phyloP scores from a whole-genome alignment of 2,113 vertebrate genomes.

The Protobothrops mucrosquamatus region DNA sequence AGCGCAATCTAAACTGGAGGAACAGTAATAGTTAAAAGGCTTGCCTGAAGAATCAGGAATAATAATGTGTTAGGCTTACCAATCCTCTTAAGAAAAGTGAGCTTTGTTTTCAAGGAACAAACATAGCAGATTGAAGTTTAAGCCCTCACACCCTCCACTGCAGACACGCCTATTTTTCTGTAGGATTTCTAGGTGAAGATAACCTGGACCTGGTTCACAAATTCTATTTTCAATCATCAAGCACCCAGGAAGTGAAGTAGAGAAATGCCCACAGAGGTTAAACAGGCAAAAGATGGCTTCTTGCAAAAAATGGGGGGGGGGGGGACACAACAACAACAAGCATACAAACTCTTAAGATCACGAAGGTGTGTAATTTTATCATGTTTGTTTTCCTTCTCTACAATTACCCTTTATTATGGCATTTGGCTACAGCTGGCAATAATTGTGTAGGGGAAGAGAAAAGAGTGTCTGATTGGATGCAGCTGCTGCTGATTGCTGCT shows the following conservation, averaged over 20 bases:
- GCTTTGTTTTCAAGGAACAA: background rate
- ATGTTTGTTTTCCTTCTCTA: background rate
- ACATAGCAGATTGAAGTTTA: background rate
- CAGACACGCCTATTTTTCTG: background rate
- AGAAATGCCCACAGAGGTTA: background rate
- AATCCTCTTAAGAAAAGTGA: background rate
- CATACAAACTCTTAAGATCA: background rate
- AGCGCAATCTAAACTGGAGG: background rate
- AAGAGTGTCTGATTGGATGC: background rate
- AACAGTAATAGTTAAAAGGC: background rate
- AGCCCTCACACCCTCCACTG: background rate
- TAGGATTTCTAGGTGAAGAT: background rate
- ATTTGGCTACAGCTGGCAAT: background rate
- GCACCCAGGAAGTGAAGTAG: background rate
- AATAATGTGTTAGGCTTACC: background rate
- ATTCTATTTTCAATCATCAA: background rate
- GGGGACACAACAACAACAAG: background rate
- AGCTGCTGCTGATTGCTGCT: background rate
- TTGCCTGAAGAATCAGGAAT: background rate
- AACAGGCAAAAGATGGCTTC: background rate
- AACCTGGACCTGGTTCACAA: background rate
- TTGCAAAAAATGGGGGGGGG: background rate
- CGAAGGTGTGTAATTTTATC: background rate
- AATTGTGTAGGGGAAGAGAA: background rate
- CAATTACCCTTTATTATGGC: fast-evolving